phyloP scores from a whole-genome alignment of 53 echinoderm and acorn worm genomes.

The Actinopyga echinites region DNA sequence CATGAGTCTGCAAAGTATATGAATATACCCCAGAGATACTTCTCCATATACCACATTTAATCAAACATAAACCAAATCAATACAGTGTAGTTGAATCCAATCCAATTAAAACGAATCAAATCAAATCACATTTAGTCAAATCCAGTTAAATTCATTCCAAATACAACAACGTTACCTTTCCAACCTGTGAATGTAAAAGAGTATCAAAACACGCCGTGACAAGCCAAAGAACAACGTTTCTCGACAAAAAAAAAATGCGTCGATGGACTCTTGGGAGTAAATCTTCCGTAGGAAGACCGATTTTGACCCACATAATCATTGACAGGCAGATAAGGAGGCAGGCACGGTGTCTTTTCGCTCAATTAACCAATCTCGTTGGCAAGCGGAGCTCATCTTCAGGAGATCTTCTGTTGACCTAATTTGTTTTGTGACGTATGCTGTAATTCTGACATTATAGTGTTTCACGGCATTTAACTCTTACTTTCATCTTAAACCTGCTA shows the following conservation, averaged over 20 bases:
- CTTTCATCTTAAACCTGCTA: neutral
- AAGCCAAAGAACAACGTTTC: too few relatives aligned
- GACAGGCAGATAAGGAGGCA: neutral
- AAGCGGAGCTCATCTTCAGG: neutral
- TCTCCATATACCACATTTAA: too few relatives aligned
- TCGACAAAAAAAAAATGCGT: neutral
- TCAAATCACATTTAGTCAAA: too few relatives aligned
- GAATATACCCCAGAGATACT: too few relatives aligned
- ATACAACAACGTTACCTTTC: too few relatives aligned
- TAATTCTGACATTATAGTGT: neutral
- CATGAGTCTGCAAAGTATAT: too few relatives aligned
- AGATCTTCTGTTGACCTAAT: conserved; percentile 28
- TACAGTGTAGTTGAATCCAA: too few relatives aligned
- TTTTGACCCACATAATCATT: neutral
- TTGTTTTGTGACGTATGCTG: neutral
- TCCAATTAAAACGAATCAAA: too few relatives aligned
- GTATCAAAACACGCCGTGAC: too few relatives aligned
- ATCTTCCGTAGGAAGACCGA: conserved; percentile 15
- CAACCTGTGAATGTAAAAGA: too few relatives aligned
- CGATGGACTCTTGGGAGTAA: conserved; percentile 26
- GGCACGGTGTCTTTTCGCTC: conserved; percentile 25
- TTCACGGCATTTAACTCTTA: conserved; percentile 12
- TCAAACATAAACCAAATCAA: too few relatives aligned
- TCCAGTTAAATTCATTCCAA: too few relatives aligned
- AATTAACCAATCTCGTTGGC: conserved; percentile 20